These are phyloP conservation scores for Catharus ustulatus DNA, from an alignment of 2,797 vertebrate genomes.

Conservation along the genomic window DNA sequence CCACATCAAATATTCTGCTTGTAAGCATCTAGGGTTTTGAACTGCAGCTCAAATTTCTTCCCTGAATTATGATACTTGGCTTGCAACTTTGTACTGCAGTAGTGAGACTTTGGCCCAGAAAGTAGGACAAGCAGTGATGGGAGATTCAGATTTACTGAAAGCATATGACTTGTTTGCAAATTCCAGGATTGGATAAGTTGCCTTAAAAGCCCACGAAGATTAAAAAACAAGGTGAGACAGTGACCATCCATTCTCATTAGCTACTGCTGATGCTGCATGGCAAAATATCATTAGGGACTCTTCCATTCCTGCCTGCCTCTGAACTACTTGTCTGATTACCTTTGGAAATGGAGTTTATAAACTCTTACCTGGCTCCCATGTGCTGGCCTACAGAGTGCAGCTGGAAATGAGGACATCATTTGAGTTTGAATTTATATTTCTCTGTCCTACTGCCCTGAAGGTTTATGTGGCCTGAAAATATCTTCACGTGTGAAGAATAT, in stretches of 20 bases:
- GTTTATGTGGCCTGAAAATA: neutral
- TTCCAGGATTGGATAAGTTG: neutral
- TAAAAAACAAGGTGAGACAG: neutral
- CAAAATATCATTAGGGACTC: neutral
- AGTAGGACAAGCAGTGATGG: neutral
- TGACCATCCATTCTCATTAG: neutral
- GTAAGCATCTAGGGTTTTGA: neutral
- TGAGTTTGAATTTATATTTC: neutral
- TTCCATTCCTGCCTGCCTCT: neutral
- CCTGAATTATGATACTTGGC: neutral
- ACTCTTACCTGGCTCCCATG: neutral
- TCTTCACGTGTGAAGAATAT: neutral
- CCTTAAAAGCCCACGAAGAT: neutral
- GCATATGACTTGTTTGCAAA: neutral
- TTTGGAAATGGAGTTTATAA: neutral
- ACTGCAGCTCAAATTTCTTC: neutral
- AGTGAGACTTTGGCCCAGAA: neutral
- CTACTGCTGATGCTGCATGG: neutral
- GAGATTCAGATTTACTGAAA: neutral
- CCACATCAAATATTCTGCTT: neutral
- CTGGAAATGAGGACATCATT: neutral
- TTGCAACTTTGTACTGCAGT: neutral
- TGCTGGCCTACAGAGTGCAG: neutral
- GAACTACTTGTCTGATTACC: neutral
- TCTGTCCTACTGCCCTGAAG: neutral